Evolutionary conservation across 2,797 vertebrate genomes (phyloP).

Genomic region (Triplophysa bombifrons): DNA sequence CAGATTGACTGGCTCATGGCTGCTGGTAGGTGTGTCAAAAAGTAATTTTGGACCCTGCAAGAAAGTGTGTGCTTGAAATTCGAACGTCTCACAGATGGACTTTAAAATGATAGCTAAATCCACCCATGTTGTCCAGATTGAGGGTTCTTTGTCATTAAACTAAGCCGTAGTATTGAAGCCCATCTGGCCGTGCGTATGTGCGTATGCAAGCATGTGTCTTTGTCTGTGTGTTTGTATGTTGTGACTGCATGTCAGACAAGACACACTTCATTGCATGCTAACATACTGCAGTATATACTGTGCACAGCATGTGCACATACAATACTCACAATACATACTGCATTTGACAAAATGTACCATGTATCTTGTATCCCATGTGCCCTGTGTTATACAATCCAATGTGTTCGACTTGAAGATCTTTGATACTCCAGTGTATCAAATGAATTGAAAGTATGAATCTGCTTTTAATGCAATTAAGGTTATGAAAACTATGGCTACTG

Average conservation of each 20-base stretch:
- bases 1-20: slow-evolving; percentile 45
- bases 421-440: not conserved
- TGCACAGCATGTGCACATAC: not conserved
- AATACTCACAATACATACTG: not conserved
- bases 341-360: too few relatives aligned
- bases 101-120: slow-evolving; percentile 81
- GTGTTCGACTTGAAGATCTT: not conserved
- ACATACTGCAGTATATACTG: slow-evolving; percentile 32
- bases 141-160: slow-evolving; percentile 82
- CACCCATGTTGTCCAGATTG: slow-evolving; percentile 72
- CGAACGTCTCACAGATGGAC: slow-evolving; percentile 78
- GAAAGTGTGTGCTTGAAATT: slow-evolving; percentile 64
- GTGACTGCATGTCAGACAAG: slow-evolving; percentile 52
- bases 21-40: slow-evolving; percentile 51
- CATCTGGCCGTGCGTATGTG: slow-evolving; percentile 72
- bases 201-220: slow-evolving; percentile 41
- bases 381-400: not conserved
- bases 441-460: not conserved
- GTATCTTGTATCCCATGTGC: too few relatives aligned
- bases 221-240: slow-evolving; percentile 28
- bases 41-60: not conserved
- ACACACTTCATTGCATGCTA: slow-evolving; percentile 66
- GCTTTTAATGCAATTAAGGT: not conserved
- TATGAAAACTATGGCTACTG: not conserved
- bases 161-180: slow-evolving; percentile 78